Percentiles rank a stretch among this genome's conserved stretches.
phyloP scores from a whole-genome alignment of 2,888 invertebrate species.

The Polyommatus iphigenia region DNA sequence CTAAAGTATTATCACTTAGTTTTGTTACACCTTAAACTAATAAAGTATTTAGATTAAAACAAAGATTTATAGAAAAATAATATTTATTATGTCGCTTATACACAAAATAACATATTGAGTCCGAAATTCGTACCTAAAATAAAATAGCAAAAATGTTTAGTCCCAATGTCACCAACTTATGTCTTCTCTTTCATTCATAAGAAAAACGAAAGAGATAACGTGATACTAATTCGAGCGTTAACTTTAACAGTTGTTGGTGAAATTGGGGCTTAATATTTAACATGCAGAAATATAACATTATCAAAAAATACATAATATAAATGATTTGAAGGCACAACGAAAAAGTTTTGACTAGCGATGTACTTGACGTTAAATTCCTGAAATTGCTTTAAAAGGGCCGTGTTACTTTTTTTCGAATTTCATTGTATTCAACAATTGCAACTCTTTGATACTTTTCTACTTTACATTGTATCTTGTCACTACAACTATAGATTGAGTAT shows the following conservation, averaged over 20 bases:
- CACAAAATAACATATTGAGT: slow-evolving; percentile 37
- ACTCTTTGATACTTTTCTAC: background rate
- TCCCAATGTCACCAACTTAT: too few species aligned
- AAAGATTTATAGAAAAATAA: slow-evolving; percentile 24
- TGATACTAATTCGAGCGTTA: too few species aligned
- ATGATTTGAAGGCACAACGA: slow-evolving; percentile 4
- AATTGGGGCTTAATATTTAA: background rate
- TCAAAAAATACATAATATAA: slow-evolving; percentile 5
- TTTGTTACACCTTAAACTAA: background rate
- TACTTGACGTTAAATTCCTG: background rate
- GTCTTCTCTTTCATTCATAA: too few species aligned
- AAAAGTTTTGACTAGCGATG: slow-evolving; percentile 21
- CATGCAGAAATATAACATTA: slow-evolving; percentile 19
- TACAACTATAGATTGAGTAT: background rate
- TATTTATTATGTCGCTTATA: slow-evolving; percentile 34
- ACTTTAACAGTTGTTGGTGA: too few species aligned
- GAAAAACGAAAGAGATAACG: too few species aligned
- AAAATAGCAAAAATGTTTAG: background rate
- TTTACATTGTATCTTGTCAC: background rate
- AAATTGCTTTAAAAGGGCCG: background rate
- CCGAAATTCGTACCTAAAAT: background rate
- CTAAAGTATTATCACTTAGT: too few species aligned
- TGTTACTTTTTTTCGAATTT: background rate
- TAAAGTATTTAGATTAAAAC: background rate
- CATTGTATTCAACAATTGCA: background rate